A percentile compares a stretch with the other conserved stretches of the same genome.
Evolutionary conservation across 2,797 vertebrate genomes (phyloP).

Genomic region (Myotis findleyi): DNA sequence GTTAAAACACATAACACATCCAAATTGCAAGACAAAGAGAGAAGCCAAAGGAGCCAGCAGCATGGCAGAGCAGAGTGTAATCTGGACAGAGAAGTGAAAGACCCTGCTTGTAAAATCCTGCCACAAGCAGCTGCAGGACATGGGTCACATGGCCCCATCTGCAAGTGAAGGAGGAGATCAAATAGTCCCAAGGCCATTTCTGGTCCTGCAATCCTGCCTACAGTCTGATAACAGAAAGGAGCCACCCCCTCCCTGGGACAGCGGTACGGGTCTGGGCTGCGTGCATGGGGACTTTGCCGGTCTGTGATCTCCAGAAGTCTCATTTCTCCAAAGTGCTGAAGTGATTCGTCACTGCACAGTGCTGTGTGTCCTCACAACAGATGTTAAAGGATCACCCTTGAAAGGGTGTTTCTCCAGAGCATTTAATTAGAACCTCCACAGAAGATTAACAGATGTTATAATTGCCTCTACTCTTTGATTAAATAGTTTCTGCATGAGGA

Average conservation of each 20-base stretch:
- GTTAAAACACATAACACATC: constrained; percentile 28
- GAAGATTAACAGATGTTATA: constrained; percentile 97
- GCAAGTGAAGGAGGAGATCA: background rate
- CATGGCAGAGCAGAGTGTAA: background rate
- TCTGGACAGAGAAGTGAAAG: background rate
- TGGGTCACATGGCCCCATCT: background rate
- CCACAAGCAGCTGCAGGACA: background rate
- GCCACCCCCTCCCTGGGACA: background rate
- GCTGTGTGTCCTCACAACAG: constrained; percentile 90
- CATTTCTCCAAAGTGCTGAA: background rate
- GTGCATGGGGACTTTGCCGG: rapidly evolving
- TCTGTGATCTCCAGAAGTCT: constrained; percentile 2
- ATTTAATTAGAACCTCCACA: constrained; percentile 94
- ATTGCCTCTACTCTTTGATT: constrained; percentile 94
- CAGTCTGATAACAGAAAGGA: background rate
- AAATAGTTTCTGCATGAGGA: constrained; percentile 92
- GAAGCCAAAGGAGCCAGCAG: background rate
- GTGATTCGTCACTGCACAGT: constrained; percentile 62
- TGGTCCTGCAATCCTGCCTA: background rate
- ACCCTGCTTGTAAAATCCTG: background rate
- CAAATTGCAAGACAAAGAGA: background rate
- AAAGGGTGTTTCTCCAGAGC: constrained; percentile 88
- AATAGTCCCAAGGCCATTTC: background rate
- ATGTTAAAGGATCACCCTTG: constrained; percentile 89
- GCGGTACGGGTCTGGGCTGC: background rate